phyloP scores from a whole-genome alignment of 1,140 invertebrate species.

The Reticulitermes speratus region DNA sequence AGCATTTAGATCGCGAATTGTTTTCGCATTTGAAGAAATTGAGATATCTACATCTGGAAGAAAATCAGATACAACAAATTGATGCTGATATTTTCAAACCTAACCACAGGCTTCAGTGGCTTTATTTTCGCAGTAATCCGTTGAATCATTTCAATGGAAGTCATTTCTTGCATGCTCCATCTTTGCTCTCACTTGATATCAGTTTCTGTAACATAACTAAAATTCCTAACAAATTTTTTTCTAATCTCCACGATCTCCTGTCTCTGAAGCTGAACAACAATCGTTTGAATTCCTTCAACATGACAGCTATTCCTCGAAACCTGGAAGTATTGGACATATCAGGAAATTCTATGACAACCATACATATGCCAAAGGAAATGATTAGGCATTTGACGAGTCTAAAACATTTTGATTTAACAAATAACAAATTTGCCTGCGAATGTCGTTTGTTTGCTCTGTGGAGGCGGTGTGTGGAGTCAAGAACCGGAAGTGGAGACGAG shows the following conservation, averaged over 20 bases:
- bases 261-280: background rate
- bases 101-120: background rate
- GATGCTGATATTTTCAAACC: background rate
- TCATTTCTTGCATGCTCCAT: background rate
- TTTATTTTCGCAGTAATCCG: background rate
- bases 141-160: background rate
- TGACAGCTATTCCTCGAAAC: background rate
- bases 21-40: background rate
- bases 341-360: background rate
- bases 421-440: background rate
- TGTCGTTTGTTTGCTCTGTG: background rate
- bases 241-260: background rate
- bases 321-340: background rate
- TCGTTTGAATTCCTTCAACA: background rate
- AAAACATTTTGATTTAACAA: background rate
- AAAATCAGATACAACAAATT: background rate
- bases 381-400: background rate
- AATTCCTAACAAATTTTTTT: background rate
- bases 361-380: background rate
- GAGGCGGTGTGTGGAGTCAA: background rate
- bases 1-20: background rate
- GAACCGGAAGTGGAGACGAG: background rate
- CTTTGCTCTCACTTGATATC: background rate
- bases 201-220: background rate
- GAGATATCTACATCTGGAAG: background rate